Base-by-base conservation (phyloP, 2,888 invertebrate genomes). In the Smittia aterrima region DNA sequence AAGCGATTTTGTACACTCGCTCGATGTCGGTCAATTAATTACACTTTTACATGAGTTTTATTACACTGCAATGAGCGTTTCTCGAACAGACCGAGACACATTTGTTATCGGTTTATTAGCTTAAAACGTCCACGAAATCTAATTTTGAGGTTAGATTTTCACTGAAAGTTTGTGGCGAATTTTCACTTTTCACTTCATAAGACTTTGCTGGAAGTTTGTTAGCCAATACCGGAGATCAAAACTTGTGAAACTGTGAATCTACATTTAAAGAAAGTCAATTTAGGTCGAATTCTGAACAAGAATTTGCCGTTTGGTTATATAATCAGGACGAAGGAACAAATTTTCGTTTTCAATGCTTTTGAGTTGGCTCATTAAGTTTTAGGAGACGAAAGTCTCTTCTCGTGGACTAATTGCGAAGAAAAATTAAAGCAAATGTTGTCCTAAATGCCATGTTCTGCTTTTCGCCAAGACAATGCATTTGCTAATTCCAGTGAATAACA, bases 151-250 rank as follows among this genome's bases (percentile, higher is more conserved):
- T 66, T 66, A 66, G 32, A 38, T 32, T 9, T 16, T 24, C 24
- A 13, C 62, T 62, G 22, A 24, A 24, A 22, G 62, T 62, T 62
- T n/a, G 24, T 2, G 53, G 18, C 18, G n/a, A 47, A 47, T 64
- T 22, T 24, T 6, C 40, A 67, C 41, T 9, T 16, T 67, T 16
- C 38, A 67, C 16, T n/a, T 38, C 67, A 20, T 9, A 11, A 20
- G 38, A 1, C 20, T 0, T 74, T n/a, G 76, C 76, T 82, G 82
- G 47, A 47, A 47, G 78, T 80, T 81, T 82, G 81, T 82, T 79
- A 81, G 83, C 83, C 82, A 83, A 83, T 83, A 83, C 83, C 83
- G 82, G 83, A 83, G 83, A 83, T 83, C 83, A 83, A 83, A 83
- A 83, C 83, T 83, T 83, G 83, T 83, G 83, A 83, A 83, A 82